Evolutionary conservation across 2,888 invertebrate species (phyloP).

Genomic region (Agrotis puta): DNA sequence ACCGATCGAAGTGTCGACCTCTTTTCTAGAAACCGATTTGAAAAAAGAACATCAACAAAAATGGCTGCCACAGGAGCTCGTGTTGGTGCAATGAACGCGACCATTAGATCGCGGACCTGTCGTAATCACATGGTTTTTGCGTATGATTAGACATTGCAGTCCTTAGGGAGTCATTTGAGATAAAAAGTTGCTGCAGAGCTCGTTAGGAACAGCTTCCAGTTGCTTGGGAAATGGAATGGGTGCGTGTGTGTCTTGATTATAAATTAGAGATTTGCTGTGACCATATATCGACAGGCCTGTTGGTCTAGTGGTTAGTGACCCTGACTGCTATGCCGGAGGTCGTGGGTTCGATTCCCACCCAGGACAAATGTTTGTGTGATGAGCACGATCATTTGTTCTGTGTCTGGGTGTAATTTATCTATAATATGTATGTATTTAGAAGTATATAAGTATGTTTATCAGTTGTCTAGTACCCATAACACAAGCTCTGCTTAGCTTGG

Average conservation of each 20-base stretch:
- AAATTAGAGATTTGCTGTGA: constrained; percentile 17
- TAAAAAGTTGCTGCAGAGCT: constrained; percentile 29
- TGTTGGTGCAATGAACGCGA: constrained; percentile 40
- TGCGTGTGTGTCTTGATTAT: constrained; percentile 22
- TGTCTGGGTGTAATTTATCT: too few species aligned
- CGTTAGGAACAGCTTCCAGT: constrained; percentile 41
- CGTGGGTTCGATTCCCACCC: too few species aligned
- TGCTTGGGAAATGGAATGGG: background rate
- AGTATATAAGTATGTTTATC: too few species aligned
- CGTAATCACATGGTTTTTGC: constrained; percentile 44
- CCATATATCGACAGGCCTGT: background rate
- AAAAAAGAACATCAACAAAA: constrained; percentile 15
- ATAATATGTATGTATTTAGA: too few species aligned
- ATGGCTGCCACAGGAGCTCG: constrained; percentile 1
- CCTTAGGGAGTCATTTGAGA: constrained; percentile 29
- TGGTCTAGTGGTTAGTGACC: too few species aligned
- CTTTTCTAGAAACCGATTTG: constrained; percentile 4
- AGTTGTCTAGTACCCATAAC: too few species aligned
- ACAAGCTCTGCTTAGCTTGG: too few species aligned
- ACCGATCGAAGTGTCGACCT: constrained; percentile 10
- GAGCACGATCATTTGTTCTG: too few species aligned
- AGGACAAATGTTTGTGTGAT: too few species aligned
- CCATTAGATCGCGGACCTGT: constrained; percentile 35
- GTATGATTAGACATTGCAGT: constrained; percentile 31
- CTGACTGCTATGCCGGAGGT: too few species aligned